Conservation (phyloP, 2,797 vertebrate species). For the Gymnoscopelus microlampas region DNA sequence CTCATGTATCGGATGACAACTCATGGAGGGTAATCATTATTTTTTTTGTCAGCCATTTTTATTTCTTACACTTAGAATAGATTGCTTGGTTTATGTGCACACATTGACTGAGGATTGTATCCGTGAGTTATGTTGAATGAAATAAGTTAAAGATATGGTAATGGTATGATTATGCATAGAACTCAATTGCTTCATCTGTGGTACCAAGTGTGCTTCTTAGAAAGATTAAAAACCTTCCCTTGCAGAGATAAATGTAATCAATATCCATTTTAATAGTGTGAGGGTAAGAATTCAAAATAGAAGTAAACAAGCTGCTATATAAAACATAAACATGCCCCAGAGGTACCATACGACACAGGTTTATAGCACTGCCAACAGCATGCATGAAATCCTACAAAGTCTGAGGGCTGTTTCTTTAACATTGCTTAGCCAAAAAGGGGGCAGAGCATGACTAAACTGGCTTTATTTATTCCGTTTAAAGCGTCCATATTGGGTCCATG, state of each 20-base stretch:
- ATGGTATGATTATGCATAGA: neutral
- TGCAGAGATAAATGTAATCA: constrained; percentile 9
- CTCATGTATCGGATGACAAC: constrained; percentile 6
- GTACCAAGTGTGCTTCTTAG: neutral
- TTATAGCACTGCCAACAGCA: constrained; percentile 35
- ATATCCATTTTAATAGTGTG: constrained; percentile 14
- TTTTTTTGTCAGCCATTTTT: neutral
- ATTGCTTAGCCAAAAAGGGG: constrained; percentile 31
- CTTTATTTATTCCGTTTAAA: constrained; percentile 75
- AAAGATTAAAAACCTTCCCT: neutral
- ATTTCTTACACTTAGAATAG: neutral
- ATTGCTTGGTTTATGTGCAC: neutral
- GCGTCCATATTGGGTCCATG: constrained; percentile 70
- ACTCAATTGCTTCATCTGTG: neutral
- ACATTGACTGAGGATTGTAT: neutral
- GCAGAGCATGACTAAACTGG: constrained; percentile 57
- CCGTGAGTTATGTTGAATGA: neutral
- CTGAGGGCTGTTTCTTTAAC: constrained; percentile 25
- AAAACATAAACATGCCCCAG: constrained; percentile 19
- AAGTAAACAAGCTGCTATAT: constrained; percentile 24
- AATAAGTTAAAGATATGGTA: neutral
- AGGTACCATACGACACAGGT: constrained; percentile 16
- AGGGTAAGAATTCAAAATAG: constrained; percentile 10
- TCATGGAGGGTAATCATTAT: neutral
- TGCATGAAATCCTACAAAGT: constrained; percentile 34